These are phyloP conservation scores for Campopleginae sp. DNA, from an alignment of 2,888 invertebrate genomes.

Conservation along the genomic window DNA sequence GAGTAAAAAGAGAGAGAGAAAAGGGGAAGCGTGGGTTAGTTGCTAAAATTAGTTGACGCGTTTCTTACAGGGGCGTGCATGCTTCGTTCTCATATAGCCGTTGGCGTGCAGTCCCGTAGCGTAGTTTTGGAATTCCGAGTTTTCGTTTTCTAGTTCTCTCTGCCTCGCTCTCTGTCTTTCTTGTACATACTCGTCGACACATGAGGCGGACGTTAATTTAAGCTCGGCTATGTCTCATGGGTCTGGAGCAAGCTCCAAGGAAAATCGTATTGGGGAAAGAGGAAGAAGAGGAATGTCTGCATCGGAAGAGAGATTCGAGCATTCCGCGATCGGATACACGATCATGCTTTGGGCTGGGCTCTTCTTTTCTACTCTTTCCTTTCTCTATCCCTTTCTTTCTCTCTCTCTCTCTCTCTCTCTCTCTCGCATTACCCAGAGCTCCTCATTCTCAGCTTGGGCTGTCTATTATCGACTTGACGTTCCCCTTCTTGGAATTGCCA, in stretches of 20 bases:
- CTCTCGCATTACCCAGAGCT: conserved; percentile 25
- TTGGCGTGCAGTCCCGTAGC: conserved; percentile 41
- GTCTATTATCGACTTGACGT: conserved; percentile 36
- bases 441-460: conserved; percentile 41
- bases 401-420: background rate
- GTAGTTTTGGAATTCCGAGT: conserved; percentile 61
- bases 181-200: background rate
- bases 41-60: conserved; percentile 67
- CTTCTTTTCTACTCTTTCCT: conserved; percentile 2
- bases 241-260: background rate
- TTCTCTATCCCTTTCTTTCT: conserved; percentile 23
- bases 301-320: conserved; percentile 58
- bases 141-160: conserved; percentile 55
- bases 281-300: conserved; percentile 47
- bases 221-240: conserved; percentile 11
- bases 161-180: conserved; percentile 17
- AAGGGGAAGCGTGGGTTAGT: conserved; percentile 50
- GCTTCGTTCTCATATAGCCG: conserved; percentile 41
- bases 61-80: conserved; percentile 62
- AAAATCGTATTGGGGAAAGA: conserved; percentile 20
- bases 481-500: conserved; percentile 15
- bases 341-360: conserved; percentile 65
- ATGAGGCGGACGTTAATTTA: conserved; percentile 10
- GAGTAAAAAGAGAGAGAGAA: conserved; percentile 22
- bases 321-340: conserved; percentile 63